Base-by-base conservation (phyloP, 2,888 invertebrate genomes). In the Xanthostigma xanthostigma region DNA sequence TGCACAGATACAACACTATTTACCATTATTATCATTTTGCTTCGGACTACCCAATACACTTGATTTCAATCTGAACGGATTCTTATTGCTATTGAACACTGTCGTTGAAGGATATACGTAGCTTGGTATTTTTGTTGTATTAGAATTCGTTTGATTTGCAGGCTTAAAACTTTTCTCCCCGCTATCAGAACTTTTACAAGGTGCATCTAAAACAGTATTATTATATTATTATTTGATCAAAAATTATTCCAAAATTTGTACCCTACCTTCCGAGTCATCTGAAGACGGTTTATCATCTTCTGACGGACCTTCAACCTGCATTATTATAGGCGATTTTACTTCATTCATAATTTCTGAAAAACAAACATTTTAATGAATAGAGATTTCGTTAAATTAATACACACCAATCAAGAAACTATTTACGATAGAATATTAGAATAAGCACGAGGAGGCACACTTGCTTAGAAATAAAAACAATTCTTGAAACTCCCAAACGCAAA, bases 281-380 rank as follows among this genome's bases (percentile, higher is more conserved):
- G 57, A 58, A 3, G 27, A 27, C 3, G 27, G 27, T 48, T 56
- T 54, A 42, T 55, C 52, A 41, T 62, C 59, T 50, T 64, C 64
- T 36, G 55, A 51, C 45, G 63, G 58, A 41, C 56, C 62, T 52
- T 65, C 65, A 44, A 63, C 62, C 59, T 63, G 63, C 62, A 64
- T 65, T 52, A 62, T 63, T 49, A 63, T 62, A 41, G 60, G 55
- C 41, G 62, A 57, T 49, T 60, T 60, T 41, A 60, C 54, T 49
- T 54, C 54, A 49, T 57, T 49, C 40, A 34, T 40, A 54, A 49
- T 46, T 53, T 50, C 52, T 51, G 40, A 49, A 49, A 51, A 36
- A 46, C 12, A 44, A 48, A 12, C 13, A 27, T 41, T 10, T 41
- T 12, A 9, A n/a, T 17, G 13, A 9, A 27, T 14, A 13, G 40